These are phyloP conservation scores for Colostygia pectinataria DNA, from an alignment of 2,888 invertebrate species.

Conservation along the genomic window DNA sequence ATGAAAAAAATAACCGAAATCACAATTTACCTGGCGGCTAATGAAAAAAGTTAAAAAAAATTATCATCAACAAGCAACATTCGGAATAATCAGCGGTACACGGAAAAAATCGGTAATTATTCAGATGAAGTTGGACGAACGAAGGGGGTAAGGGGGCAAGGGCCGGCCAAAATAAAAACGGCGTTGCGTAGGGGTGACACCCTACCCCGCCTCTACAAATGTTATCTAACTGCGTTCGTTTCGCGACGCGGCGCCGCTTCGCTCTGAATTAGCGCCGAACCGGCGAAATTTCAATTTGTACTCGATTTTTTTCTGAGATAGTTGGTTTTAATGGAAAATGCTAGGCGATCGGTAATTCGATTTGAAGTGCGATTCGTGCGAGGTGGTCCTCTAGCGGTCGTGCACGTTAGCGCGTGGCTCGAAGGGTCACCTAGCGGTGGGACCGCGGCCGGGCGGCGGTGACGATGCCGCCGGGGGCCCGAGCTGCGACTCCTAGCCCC, in stretches of 20 bases:
- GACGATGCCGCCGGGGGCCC: slow-evolving; percentile 18
- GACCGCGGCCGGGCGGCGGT: slow-evolving; percentile 12
- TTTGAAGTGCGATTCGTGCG: slow-evolving; percentile 34
- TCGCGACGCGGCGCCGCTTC: slow-evolving; percentile 69
- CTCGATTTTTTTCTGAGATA: slow-evolving; percentile 74
- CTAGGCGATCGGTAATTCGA: slow-evolving; percentile 56
- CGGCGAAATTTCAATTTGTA: slow-evolving; percentile 78
- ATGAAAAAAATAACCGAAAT: slow-evolving; percentile 49
- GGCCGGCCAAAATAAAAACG: slow-evolving; percentile 83
- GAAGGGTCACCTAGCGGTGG: neutral
- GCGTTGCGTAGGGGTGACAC: slow-evolving; percentile 82
- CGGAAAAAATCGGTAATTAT: slow-evolving; percentile 83
- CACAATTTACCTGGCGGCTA: slow-evolving; percentile 61
- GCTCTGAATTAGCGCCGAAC: slow-evolving; percentile 74
- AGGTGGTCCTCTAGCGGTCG: neutral
- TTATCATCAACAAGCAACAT: slow-evolving; percentile 82
- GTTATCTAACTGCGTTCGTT: slow-evolving; percentile 82
- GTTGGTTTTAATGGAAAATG: slow-evolving; percentile 70
- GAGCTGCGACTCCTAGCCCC: no score
- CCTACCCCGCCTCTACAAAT: slow-evolving; percentile 77
- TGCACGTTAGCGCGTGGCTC: no score
- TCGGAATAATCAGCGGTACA: slow-evolving; percentile 83
- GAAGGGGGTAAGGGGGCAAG: slow-evolving; percentile 80
- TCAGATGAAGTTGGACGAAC: slow-evolving; percentile 83
- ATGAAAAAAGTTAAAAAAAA: slow-evolving; percentile 73